phyloP scores from a whole-genome alignment of 1,140 invertebrate genomes.

The Hylyphantes graminicola region DNA sequence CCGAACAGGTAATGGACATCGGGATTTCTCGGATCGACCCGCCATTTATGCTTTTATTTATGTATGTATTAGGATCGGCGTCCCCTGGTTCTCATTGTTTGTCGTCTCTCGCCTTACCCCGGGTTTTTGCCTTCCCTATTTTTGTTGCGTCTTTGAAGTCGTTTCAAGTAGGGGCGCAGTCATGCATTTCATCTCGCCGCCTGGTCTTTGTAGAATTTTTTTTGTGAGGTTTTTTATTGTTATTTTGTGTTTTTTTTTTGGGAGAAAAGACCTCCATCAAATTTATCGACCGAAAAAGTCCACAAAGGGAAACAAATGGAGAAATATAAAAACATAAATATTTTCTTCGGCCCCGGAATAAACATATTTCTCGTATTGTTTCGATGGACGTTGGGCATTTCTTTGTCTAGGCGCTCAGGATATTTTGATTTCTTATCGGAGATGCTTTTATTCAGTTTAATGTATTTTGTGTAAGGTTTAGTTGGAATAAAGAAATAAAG shows the following conservation, averaged over 20 bases:
- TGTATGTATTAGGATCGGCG: constrained; percentile 51
- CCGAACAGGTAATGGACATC: constrained; percentile 49
- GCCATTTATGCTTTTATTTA: constrained; percentile 54
- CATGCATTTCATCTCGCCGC: constrained; percentile 53
- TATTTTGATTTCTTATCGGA: too few species aligned
- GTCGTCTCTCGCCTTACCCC: neutral
- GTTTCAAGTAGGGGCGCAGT: constrained; percentile 24
- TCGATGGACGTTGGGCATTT: too few species aligned
- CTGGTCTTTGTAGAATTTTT: neutral
- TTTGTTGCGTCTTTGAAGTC: constrained; percentile 22
- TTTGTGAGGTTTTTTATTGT: neutral
- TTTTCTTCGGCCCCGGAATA: too few species aligned
- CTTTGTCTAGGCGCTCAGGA: too few species aligned
- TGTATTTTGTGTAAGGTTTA: too few species aligned
- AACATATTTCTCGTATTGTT: too few species aligned
- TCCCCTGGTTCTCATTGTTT: constrained; percentile 23
- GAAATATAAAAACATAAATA: too few species aligned
- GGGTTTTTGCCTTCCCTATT: neutral
- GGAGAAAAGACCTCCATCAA: constrained; percentile 39
- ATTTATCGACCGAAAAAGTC: constrained; percentile 52
- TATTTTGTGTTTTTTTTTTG: constrained; percentile 16
- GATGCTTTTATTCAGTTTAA: too few species aligned
- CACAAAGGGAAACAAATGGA: constrained; percentile 32
- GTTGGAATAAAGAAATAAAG: too few species aligned
- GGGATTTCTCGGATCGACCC: constrained; percentile 6